Evolutionary conservation across 1,140 invertebrate species (phyloP).

Genomic region (Metopolophium dirhodum): DNA sequence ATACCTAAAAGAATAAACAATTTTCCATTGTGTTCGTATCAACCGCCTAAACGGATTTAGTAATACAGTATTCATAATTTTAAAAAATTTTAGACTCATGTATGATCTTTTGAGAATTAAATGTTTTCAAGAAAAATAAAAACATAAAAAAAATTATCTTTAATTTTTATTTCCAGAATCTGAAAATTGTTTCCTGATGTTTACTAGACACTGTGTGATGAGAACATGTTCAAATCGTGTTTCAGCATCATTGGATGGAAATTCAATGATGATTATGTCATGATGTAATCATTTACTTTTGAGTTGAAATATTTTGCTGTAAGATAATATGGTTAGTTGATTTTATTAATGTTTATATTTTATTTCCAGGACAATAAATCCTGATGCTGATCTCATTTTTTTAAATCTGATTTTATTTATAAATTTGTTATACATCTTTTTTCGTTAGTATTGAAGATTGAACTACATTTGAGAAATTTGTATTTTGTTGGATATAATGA

Average conservation of each 20-base stretch:
- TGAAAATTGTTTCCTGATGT: constrained; percentile 27
- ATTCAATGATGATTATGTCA: constrained; percentile 24
- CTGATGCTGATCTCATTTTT: background rate
- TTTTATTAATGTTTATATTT: background rate
- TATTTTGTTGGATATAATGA: background rate
- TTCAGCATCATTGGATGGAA: constrained; percentile 22
- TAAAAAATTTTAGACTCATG: constrained; percentile 51
- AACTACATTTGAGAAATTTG: background rate
- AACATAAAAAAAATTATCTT: background rate
- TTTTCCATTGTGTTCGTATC: constrained; percentile 52
- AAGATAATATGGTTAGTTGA: constrained; percentile 3
- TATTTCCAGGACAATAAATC: background rate
- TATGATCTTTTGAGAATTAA: constrained; percentile 49
- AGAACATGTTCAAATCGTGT: constrained; percentile 35
- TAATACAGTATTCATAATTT: constrained; percentile 53
- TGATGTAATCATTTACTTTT: constrained; percentile 25
- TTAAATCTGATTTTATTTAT: background rate
- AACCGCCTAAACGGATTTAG: constrained; percentile 37
- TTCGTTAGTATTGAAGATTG: background rate
- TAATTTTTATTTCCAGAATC: constrained; percentile 52
- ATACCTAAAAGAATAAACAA: constrained; percentile 43
- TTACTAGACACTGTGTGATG: constrained; percentile 46
- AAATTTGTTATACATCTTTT: background rate
- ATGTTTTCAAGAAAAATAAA: constrained; percentile 43
- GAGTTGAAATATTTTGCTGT: background rate